Conservation (phyloP, 2,888 invertebrate species). For the Mamestra brassicae region DNA sequence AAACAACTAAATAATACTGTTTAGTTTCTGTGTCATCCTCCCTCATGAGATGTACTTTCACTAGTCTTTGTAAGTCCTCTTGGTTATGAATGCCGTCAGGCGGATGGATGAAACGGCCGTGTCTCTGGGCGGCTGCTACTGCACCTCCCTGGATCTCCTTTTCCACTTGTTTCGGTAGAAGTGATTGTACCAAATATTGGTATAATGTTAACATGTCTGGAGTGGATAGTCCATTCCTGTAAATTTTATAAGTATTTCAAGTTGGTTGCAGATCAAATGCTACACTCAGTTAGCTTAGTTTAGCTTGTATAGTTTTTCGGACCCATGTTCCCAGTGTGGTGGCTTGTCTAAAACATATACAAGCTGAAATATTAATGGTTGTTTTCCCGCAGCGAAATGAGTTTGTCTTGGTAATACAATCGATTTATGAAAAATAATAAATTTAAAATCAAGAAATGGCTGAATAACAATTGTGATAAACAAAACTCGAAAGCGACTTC, state of each 20-base stretch:
- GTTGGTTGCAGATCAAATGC: background rate
- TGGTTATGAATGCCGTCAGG: conserved; percentile 82
- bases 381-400: too few relatives aligned
- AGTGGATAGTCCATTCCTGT: conserved; percentile 96
- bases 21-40: conserved; percentile 89
- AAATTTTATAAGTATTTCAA: background rate
- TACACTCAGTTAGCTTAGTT: too few relatives aligned
- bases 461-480: too few relatives aligned
- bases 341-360: too few relatives aligned
- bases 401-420: too few relatives aligned
- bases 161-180: conserved; percentile 94
- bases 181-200: conserved; percentile 95
- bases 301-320: too few relatives aligned
- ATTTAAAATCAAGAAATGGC: too few relatives aligned
- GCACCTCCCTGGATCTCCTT: conserved; percentile 94
- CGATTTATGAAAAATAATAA: too few relatives aligned
- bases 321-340: too few relatives aligned
- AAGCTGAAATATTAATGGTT: too few relatives aligned
- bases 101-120: conserved; percentile 87
- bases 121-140: conserved; percentile 86
- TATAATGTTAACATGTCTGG: conserved; percentile 97
- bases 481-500: too few relatives aligned
- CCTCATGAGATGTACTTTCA: conserved; percentile 93
- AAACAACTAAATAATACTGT: conserved; percentile 95
- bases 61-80: conserved; percentile 92